These are phyloP conservation scores for Gobius niger DNA, from an alignment of 2,113 vertebrate genomes.

Conservation along the genomic window DNA sequence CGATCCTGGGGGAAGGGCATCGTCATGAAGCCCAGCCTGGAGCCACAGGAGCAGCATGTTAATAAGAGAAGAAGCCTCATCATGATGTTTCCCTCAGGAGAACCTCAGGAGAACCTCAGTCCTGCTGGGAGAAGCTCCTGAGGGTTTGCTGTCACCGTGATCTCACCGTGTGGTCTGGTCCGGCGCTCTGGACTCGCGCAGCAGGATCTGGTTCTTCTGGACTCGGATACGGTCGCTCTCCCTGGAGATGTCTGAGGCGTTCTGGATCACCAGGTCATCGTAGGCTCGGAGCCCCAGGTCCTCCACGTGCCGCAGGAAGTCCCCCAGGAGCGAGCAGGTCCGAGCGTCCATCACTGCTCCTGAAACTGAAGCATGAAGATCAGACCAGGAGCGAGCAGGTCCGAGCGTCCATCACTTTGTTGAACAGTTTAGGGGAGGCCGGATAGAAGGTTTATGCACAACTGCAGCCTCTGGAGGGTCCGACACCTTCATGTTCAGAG, in stretches of 20 bases:
- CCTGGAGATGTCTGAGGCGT: slow-evolving; percentile 95
- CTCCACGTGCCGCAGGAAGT: slow-evolving; percentile 93
- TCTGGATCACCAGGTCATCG: slow-evolving; percentile 95
- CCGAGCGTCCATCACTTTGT: too few species aligned
- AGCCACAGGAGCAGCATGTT: too few species aligned
- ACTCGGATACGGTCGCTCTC: slow-evolving; percentile 95
- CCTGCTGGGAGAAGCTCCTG: too few species aligned
- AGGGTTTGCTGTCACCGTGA: too few species aligned
- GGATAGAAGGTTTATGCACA: too few species aligned
- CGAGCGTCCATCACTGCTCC: slow-evolving; percentile 64
- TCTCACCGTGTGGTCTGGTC: not conserved
- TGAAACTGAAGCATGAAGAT: slow-evolving; percentile 47
- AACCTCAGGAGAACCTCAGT: too few species aligned
- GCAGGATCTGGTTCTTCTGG: slow-evolving; percentile 90
- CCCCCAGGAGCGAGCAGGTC: slow-evolving; percentile 66
- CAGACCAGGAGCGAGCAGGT: not conserved
- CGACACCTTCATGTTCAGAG: too few species aligned
- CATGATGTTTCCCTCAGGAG: too few species aligned
- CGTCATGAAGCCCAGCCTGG: slow-evolving; percentile 97
- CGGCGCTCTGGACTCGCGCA: slow-evolving; percentile 92
- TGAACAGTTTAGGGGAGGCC: too few species aligned
- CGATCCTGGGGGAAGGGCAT: slow-evolving; percentile 96
- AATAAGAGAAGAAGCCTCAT: too few species aligned
- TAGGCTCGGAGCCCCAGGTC: slow-evolving; percentile 93
- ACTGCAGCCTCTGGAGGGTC: too few species aligned